Base-by-base conservation (phyloP, 2,888 invertebrate species). In the Dusona sp. region DNA sequence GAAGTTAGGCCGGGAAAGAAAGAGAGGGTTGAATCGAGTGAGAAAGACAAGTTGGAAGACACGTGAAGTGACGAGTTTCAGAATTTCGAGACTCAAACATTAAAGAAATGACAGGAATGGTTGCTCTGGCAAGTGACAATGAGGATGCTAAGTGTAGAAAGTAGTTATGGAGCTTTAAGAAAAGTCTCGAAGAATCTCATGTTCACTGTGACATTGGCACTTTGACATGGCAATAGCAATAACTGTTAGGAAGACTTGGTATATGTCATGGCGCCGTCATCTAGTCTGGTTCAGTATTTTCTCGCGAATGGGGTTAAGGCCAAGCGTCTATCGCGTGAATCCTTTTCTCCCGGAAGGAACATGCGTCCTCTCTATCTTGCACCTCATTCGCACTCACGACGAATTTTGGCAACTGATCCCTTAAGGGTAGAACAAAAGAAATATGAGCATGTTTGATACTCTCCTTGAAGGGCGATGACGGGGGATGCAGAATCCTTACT, bases 211-310 rank as follows among this genome's bases (percentile, higher is more conserved):
- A 67, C 77, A 22, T 51, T 51, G 65, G 51, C n/a, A 77, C 51
- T 77, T 38, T 51, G 25, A 70, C 48, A 45, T 38, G 85, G 72
- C 72, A 72, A 88, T 82, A 88, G 88, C 88, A 90, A 90, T 88
- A 86, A 91, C 87, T 85, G 88, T 87, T 88, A 83, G 85, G 89
- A 88, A 88, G 86, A 88, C 8, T 33, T 3, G 3, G 25, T 29
- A n/a, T 33, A 22, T 64, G 36, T 25, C 11, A 42, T 29, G 16
- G n/a, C 48, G 38, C 22, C 19, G 13, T 8, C 33, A 45, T 77
- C 65, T n/a, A 77, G 45, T 45, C 19, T 25, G n/a, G 29, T 36
- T 51, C 36, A 57, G 73, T 57, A 42, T 45, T 45, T 77, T 65
- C 33, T 65, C 65, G 48, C 19, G 22, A 48, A 65, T 38, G 48